Base-by-base conservation (phyloP, 2,888 invertebrate genomes). In the Cotesia congregata region DNA sequence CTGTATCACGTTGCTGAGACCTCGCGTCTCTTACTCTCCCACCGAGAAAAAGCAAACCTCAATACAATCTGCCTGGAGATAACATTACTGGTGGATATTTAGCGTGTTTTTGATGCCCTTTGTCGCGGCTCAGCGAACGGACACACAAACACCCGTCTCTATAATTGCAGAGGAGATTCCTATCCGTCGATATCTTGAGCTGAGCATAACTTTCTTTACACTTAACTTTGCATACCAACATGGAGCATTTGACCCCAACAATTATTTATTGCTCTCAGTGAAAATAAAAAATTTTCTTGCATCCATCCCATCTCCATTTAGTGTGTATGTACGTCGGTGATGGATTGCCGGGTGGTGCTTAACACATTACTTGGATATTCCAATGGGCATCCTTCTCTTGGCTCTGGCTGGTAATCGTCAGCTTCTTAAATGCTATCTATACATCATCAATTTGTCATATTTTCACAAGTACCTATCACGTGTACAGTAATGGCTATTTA, bases 171-270 rank as follows among this genome's bases (percentile, higher is more conserved):
- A 50, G 39, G 72, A 72, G 72, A 64, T 50, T 50, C 30, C 30
- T 30, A 30, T 30, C 60, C 68, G 17, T 71, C 67, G 76, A 78
- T 73, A 70, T 67, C 39, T 6, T 61, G 39, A 41, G 38, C 67
- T 50, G 7, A 12, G 12, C 30, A 30, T 30, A 30, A 30, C 30
- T 30, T 30, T 30, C 30, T 3, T 30, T 30, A 30, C 30, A 30
- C 30, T 30, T 30, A 30, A 30, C 30, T 30, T 30, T 30, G 30
- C 30, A 72, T 72, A 64, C 61, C 20, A 68, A 76, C 76, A 64
- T 59, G 74, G 75, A 72, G 67, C 74, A 75, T 77, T 78, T 77
- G 76, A 74, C 78, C 76, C 75, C 71, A 20, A 64, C 40, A 65
- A 20, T 75, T 75, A 77, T 77, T 78, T 76, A 76, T 68, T 68